Conservation (phyloP, 1,140 invertebrate genomes). For the Diprion similis region DNA sequence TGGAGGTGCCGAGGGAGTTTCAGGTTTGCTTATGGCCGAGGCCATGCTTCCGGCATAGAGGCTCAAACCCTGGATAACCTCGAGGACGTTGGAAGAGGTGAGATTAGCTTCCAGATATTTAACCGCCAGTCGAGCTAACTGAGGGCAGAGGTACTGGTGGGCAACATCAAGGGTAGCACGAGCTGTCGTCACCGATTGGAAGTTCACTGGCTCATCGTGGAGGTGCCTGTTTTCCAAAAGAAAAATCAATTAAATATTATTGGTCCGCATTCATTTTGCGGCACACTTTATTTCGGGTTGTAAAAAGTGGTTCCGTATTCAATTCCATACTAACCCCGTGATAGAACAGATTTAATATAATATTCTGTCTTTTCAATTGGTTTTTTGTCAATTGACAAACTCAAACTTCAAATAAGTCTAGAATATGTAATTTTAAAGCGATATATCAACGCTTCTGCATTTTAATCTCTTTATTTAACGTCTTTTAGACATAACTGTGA, state of each 20-base stretch:
- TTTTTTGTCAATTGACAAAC: too few relatives aligned
- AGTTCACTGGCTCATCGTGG: constrained; percentile 67
- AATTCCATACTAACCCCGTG: too few relatives aligned
- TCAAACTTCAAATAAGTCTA: too few relatives aligned
- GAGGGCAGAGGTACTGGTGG: constrained; percentile 72
- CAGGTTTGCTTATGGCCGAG: constrained; percentile 15
- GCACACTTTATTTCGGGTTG: too few relatives aligned
- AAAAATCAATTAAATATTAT: constrained; percentile 10
- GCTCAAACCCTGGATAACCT: constrained; percentile 59
- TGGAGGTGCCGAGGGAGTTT: constrained; percentile 35
- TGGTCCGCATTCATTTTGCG: too few relatives aligned
- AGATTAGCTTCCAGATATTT: constrained; percentile 64
- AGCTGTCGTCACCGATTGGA: constrained; percentile 70
- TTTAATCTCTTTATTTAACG: too few relatives aligned
- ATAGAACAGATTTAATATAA: too few relatives aligned
- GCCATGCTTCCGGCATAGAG: constrained; percentile 47
- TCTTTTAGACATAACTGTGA: too few relatives aligned
- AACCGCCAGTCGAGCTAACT: constrained; percentile 68
- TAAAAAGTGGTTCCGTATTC: too few relatives aligned
- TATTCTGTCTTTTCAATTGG: too few relatives aligned
- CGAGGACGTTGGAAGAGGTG: constrained; percentile 58
- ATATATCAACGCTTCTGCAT: too few relatives aligned
- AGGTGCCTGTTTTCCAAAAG: constrained; percentile 60
- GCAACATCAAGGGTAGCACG: constrained; percentile 71
- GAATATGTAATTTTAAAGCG: too few relatives aligned